Conservation (phyloP, 2,888 invertebrate species). For the Leptinotarsa haldemani region DNA sequence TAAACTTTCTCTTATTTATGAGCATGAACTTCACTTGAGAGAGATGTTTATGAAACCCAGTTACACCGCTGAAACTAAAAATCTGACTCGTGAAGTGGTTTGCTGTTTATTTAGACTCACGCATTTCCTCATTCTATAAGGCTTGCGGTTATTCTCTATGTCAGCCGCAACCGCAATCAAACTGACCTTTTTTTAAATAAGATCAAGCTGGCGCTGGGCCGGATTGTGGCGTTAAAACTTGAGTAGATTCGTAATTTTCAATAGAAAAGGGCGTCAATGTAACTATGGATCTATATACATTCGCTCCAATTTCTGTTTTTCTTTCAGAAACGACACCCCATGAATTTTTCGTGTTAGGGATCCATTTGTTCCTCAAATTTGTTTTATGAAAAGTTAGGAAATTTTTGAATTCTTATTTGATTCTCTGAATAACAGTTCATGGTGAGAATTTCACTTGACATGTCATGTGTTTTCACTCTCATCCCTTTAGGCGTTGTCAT, state of each 20-base stretch:
- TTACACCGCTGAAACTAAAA: neutral
- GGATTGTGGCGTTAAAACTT: slow-evolving; percentile 54
- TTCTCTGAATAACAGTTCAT: too few species aligned
- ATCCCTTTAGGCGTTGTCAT: too few species aligned
- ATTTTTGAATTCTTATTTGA: too few species aligned
- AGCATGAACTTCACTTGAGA: too few species aligned
- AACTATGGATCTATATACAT: slow-evolving; percentile 34
- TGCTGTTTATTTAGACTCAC: neutral
- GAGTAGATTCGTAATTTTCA: slow-evolving; percentile 58
- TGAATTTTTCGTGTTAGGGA: too few species aligned
- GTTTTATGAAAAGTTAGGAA: too few species aligned
- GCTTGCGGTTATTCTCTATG: slow-evolving; percentile 46
- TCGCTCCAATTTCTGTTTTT: slow-evolving; percentile 5
- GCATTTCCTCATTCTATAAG: neutral
- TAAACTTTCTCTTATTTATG: too few species aligned
- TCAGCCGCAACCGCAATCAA: slow-evolving; percentile 55
- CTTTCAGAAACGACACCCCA: neutral
- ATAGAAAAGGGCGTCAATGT: slow-evolving; percentile 52
- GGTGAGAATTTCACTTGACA: too few species aligned
- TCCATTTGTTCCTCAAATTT: neutral
- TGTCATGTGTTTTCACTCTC: too few species aligned
- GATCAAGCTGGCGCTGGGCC: slow-evolving; percentile 53
- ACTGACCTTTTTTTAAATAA: slow-evolving; percentile 59
- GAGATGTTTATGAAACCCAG: neutral
- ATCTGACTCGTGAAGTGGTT: neutral